phyloP scores from a whole-genome alignment of 2,113 vertebrate species.

The Stomatorhinus ivindoensis region DNA sequence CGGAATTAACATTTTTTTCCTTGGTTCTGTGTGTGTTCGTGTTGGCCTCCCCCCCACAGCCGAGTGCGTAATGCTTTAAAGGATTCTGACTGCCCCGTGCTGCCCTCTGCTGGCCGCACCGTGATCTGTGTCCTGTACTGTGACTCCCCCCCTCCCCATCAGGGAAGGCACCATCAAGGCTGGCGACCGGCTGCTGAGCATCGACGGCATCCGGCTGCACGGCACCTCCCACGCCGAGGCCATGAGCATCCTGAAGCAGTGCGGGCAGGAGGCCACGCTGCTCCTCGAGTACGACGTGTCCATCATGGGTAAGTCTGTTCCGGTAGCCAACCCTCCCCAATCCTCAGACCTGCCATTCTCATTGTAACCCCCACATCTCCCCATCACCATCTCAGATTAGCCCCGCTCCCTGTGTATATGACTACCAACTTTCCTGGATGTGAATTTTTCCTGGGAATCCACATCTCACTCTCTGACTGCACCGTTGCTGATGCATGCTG shows the following conservation, averaged over 20 bases:
- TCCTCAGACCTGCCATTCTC: not conserved
- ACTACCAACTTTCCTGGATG: not conserved
- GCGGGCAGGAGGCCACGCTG: constrained; percentile 90
- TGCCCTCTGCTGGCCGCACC: not conserved
- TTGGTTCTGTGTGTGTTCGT: not conserved
- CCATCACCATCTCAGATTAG: not conserved
- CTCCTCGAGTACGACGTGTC: constrained; percentile 94
- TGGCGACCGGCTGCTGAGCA: constrained; percentile 86
- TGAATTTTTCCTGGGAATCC: not conserved
- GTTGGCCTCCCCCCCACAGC: not conserved
- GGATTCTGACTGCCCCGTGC: not conserved
- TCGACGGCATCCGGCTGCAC: constrained; percentile 90
- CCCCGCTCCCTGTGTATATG: not conserved
- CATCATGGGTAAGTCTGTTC: constrained; percentile 75
- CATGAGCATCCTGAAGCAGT: constrained; percentile 95
- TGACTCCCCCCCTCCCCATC: constrained; percentile 40
- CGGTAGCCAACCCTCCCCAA: not conserved
- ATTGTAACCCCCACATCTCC: not conserved
- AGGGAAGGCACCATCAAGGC: constrained; percentile 94
- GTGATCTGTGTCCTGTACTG: not conserved
- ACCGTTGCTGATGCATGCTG: not conserved
- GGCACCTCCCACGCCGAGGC: constrained; percentile 86
- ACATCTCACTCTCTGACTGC: not conserved
- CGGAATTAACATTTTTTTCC: not conserved
- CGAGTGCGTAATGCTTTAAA: not conserved